Evolutionary conservation across 2,888 invertebrate species (phyloP), one percentile per base, ranked within the genome.

Genomic region (Lithosia quadra): DNA sequence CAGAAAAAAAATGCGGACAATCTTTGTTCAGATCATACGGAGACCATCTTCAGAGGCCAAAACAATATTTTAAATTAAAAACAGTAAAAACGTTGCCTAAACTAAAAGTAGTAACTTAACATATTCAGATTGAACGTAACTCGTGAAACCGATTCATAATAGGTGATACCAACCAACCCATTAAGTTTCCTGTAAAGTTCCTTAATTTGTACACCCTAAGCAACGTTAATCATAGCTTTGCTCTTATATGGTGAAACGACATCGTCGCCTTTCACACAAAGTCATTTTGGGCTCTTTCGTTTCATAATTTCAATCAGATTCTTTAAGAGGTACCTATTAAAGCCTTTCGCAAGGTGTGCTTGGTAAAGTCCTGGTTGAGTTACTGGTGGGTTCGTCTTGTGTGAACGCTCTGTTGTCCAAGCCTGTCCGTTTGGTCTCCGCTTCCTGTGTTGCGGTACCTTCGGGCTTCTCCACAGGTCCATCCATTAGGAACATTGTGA

Each of bases 401-500:
- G 91, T 93, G 83, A 94, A 96, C 0, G 95, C 96, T 22, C 86
- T 89, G 86, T 96, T 96, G 84, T 96, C 96, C 49, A 95, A 90
- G 4, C 95, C 95, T 24, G 80, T 85, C 21, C 89, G 86, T 65
- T 87, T 91, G 33, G 79, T 78, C 21, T 82, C 75, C 2, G 68
- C 18, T 21, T 76, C 74, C 13, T 74, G 79, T 28, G 68, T 49
- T 2, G 60, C 18, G 18, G 65, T 56, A 24, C 66, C 34, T 33
- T 36, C n/a, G 18, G 74, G 60, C 56, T 85, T 84, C 65, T 88
- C 90, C 8, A 87, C 86, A n/a, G 89, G 92, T 0, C 97, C 97
- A 59, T 97, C 97, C 96, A 98, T 97, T 73, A 98, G 90, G 93
- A 98, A 97, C 93, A 97, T 97, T 0, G 98, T 98, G 13, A 97